A percentile compares a stretch with the other conserved stretches of the same genome.
phyloP scores from a whole-genome alignment of 2,113 vertebrate species.

The Oceanites oceanicus region DNA sequence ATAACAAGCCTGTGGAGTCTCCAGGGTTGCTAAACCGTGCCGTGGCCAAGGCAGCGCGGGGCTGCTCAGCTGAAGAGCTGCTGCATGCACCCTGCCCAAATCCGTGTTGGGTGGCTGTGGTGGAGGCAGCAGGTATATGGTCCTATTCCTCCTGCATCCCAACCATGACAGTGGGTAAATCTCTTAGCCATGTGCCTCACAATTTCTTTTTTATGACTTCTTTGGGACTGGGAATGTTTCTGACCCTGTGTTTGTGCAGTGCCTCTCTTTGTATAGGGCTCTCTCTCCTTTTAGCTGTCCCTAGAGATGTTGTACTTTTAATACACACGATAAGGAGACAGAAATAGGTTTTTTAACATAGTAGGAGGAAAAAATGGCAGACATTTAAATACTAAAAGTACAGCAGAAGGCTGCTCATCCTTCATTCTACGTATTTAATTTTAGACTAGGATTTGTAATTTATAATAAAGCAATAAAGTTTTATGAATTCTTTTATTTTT shows the following conservation, averaged over 20 bases:
- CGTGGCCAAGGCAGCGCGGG: fast-evolving
- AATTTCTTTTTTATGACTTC: not conserved
- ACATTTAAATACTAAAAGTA: not conserved
- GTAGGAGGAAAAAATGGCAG: not conserved
- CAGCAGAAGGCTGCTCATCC: not conserved
- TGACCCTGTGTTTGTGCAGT: not conserved
- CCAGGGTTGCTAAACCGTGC: not conserved
- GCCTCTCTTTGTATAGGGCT: not conserved
- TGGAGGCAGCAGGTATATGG: not conserved
- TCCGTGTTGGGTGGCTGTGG: fast-evolving
- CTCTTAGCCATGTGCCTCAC: not conserved
- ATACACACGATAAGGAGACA: not conserved
- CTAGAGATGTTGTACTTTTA: not conserved
- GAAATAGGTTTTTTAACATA: not conserved
- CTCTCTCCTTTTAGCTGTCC: not conserved
- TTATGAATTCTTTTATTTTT: not conserved
- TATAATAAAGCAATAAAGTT: not conserved
- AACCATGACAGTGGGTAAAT: not conserved
- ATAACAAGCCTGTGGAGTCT: not conserved
- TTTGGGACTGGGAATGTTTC: not conserved
- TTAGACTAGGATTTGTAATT: not conserved
- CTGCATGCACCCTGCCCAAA: not conserved
- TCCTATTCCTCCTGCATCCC: not conserved
- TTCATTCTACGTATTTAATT: not conserved
- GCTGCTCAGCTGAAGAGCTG: not conserved